Conservation (phyloP, 2,888 invertebrate genomes). For the Parthenolecanium corni region DNA sequence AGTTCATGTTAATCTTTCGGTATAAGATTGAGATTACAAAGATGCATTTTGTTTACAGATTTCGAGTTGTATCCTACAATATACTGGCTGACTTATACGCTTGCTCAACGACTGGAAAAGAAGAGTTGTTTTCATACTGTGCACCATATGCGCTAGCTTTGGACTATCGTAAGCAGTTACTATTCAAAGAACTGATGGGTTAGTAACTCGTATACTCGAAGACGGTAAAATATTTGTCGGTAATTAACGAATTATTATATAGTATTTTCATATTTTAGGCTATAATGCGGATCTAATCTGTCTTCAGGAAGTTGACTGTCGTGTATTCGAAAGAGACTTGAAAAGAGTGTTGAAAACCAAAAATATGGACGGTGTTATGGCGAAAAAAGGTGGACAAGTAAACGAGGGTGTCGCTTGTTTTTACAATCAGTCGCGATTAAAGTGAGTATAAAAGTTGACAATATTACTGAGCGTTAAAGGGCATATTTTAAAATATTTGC, state of each 20-base stretch:
- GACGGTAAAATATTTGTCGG: neutral
- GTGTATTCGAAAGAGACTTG: conserved; percentile 59
- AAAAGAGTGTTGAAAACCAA: conserved; percentile 40
- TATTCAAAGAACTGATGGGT: conserved; percentile 72
- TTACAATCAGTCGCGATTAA: conserved; percentile 57
- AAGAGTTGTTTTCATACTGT: conserved; percentile 69
- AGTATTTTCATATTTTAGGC: conserved; percentile 44
- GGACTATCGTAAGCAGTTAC: conserved; percentile 75
- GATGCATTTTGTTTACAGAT: conserved; percentile 42
- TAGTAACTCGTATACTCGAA: neutral
- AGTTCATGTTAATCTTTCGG: conserved; percentile 31
- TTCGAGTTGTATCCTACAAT: conserved; percentile 78
- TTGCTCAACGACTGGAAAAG: conserved; percentile 65
- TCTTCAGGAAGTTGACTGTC: conserved; percentile 82
- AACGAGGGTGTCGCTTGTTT: conserved; percentile 74
- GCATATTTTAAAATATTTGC: too few species aligned
- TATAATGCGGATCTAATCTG: conserved; percentile 84
- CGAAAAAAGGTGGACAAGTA: conserved; percentile 58
- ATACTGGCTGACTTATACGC: conserved; percentile 84
- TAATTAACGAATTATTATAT: neutral
- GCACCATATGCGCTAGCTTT: conserved; percentile 65
- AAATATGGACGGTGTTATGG: conserved; percentile 50
- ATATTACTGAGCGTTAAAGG: too few species aligned
- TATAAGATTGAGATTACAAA: conserved; percentile 20
- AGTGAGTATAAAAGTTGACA: conserved; percentile 39